Evolutionary conservation across 2,113 vertebrate genomes (phyloP), one percentile per base, ranked within the genome.

Genomic region (Progne subis): DNA sequence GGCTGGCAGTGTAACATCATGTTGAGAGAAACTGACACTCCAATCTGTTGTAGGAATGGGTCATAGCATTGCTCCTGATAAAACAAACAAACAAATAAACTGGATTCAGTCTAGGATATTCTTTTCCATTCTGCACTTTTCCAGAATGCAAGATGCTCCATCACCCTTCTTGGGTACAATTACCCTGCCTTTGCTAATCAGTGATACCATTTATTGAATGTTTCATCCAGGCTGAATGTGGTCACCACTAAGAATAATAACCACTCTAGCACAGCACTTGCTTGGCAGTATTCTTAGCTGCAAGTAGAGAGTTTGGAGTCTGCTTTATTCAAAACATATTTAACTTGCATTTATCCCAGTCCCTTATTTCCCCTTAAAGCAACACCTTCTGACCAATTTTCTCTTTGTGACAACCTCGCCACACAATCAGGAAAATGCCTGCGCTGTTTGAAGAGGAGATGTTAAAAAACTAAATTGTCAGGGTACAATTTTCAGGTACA

Each of bases 1-100:
- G 47, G 25, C 34, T 10, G 18, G 32, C 12, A 69, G 18, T 14
- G 3, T 1, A 39, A 20, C 3, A 1, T 18, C 19, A 41, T 1
- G 3, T 17, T 41, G 49, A 8, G 11, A 63, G 18, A 84, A 89
- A 93, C 8, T 24, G 18, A n/a, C 16, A 10, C 14, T 23, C 28
- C 44, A 8, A 5, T 11, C 53, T 67, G 3, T 6, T 60, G 20
- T 6, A 64, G 55, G 14, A 85, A 50, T 80, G 19, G 17, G 7
- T 77, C 53, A 37, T 8, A 46, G 3, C 24, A 31, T 26, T 56
- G 15, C 4, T 84, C 34, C 12, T 67, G 6, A 11, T 50, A 7
- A 20, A 55, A 52, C 23, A 32, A 26, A 26, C 28, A 20, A 55
- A 52, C 23, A 32, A 26, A 26, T 24, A 55, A 55, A 5, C 5